Base-by-base conservation (phyloP, 2,888 invertebrate species). In the Monochamus alternatus region DNA sequence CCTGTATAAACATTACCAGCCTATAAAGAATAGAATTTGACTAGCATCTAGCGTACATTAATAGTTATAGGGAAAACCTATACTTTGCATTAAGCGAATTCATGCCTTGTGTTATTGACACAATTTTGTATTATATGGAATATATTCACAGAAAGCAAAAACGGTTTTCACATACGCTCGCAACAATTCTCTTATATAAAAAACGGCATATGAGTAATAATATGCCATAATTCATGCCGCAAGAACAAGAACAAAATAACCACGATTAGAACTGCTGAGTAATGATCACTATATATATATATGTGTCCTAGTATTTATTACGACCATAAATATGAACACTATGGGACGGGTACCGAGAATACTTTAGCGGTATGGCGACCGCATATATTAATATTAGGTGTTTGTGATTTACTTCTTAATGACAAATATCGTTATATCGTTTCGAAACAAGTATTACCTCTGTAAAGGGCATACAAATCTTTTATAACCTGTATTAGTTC, bases 221-320 rank as follows among this genome's bases (percentile, higher is more conserved):
- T 47, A 12, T 47, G 47, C 2, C 47, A 47, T 59, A 59, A 31
- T 58, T 58, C 31, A 30, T 59, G 30, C 10, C 10, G 22, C 59
- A 3, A 30, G 10, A 59, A 43, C 38, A 14, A 7, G 2, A 43
- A 63, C n/a, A 12, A 22, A 63, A 9, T 38, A 32, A 62, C n/a
- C 14, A 43, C 7, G 43, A 47, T 12, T 38, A 38, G 7, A 38
- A 47, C 47, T 9, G 47, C 47, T 47, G 47, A 47, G 9, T 47
- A 47, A 47, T 12, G 43, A 63, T n/a, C 43, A 43, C 38, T 43
- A 43, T 43, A 62, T 22, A 22, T 22, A 22, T 12, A 5, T 7
- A 63, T 63, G 38, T 9, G 47, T 63, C 43, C 14, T 43, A 14
- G 8, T 43, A 63, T 63, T 63, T 63, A 63, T 63, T 43, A 63